Base-by-base conservation (phyloP, 2,797 vertebrate genomes). In the Danio kyathit region DNA sequence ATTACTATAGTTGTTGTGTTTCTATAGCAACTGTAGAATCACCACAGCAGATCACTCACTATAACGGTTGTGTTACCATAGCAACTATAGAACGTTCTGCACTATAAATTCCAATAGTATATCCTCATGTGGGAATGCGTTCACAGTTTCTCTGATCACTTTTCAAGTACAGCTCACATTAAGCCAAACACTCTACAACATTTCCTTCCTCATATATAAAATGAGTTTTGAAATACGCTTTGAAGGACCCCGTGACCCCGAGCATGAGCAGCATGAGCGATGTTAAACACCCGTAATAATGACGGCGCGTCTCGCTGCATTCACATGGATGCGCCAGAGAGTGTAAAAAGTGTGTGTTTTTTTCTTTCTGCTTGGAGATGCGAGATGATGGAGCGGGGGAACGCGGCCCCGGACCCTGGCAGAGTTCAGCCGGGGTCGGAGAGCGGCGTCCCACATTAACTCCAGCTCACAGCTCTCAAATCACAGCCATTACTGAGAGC, bases 401-500 rank as follows among this genome's bases (percentile, higher is more conserved):
- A 2, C 0, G 38, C 44, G 52, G 57, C 52, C 54, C 40, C 21
- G 17, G 1, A 59, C 54, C 57, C 13, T 0, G 12, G 21, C 52
- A 44, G 70, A 73, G 70, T 19, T 14, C 70, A 14, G 16, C 16
- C 49, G 43, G 59, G 64, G 43, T 69, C 76, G 59, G 21, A 57
- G 41, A 44, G 14, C 29, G 6, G 57, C 2, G 7, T 46, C 49
- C 64, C 52, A 59, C 64, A 67, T 67, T 67, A 77, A 67, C 75
- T 44, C 19, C 16, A 77, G 43, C 64, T 56, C 63, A 43, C 65
- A 72, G n/a, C 16, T 76, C 21, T 78, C 61, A 73, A 57, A 80
- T 80, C 70, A 74, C 75, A 46, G 74, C 54, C 57, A 79, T 83
- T 83, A 79, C 38, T 59, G 61, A 29, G 29, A 29, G 29, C 29